These are phyloP conservation scores for Lepisosteus osseus DNA, from an alignment of 2,113 vertebrate species.

Conservation along the genomic window DNA sequence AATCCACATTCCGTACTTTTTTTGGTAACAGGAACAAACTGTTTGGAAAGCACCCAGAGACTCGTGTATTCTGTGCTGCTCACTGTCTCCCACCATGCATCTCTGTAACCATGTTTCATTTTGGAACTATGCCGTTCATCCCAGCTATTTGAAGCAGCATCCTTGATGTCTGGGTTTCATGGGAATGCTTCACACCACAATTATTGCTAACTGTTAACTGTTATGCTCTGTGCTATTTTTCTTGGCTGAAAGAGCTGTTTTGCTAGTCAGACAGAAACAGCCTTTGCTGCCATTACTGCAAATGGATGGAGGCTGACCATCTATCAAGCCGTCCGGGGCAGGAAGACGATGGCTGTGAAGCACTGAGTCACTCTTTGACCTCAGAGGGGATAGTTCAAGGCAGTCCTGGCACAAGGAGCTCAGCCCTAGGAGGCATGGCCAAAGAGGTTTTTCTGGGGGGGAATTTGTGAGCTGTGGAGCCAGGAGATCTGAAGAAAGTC, in stretches of 20 bases:
- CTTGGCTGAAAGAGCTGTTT: conserved; percentile 60
- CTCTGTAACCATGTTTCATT: conserved; percentile 48
- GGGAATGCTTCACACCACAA: conserved; percentile 60
- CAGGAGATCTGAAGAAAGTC: conserved; percentile 11
- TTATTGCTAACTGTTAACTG: conserved; percentile 55
- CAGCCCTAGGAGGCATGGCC: not conserved
- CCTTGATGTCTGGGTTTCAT: conserved; percentile 66
- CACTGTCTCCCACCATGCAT: conserved; percentile 53
- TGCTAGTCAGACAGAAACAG: conserved; percentile 51
- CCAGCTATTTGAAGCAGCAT: conserved; percentile 65
- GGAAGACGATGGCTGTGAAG: conserved; percentile 36
- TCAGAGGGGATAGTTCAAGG: not conserved
- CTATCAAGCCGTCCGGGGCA: conserved; percentile 35
- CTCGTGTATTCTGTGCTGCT: conserved; percentile 29
- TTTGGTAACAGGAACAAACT: conserved; percentile 41
- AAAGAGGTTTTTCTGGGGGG: conserved; percentile 7
- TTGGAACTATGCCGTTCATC: conserved; percentile 68
- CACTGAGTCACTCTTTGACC: conserved; percentile 10
- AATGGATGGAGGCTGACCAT: conserved; percentile 21
- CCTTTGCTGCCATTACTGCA: conserved; percentile 35
- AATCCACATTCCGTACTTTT: conserved; percentile 4
- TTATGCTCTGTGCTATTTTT: conserved; percentile 55
- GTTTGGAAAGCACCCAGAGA: conserved; percentile 40
- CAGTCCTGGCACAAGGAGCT: conserved; percentile 4
- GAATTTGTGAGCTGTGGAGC: not conserved